Percentiles rank a stretch among this genome's conserved stretches.
Conservation (phyloP, 2,797 vertebrate genomes). For the Gymnoscopelus braueri region DNA sequence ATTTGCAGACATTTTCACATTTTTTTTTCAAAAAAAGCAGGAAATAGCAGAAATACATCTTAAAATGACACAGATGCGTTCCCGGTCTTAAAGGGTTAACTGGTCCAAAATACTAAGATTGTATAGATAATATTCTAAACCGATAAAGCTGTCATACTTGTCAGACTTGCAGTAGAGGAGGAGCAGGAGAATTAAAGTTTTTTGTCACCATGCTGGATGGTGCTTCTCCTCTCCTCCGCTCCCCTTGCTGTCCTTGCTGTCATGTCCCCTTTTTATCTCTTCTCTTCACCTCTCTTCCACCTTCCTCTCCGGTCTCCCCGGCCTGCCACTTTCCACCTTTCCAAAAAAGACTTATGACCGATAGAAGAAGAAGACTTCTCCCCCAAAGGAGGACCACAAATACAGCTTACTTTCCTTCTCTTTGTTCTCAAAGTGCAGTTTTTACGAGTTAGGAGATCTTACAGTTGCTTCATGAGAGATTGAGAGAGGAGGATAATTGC, state of each 20-base stretch:
- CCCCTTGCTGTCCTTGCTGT: not conserved
- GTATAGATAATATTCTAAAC: too few species aligned
- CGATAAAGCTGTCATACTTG: too few species aligned
- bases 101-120: too few species aligned
- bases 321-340: slow-evolving; percentile 50
- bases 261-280: not conserved
- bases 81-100: too few species aligned
- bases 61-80: too few species aligned
- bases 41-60: too few species aligned
- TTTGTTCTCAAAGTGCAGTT: slow-evolving; percentile 20
- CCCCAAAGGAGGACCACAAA: slow-evolving; percentile 23
- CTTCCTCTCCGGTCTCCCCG: not conserved
- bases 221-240: slow-evolving; percentile 11
- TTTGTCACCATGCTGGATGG: slow-evolving; percentile 36
- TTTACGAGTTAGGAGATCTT: slow-evolving; percentile 59
- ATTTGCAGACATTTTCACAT: too few species aligned
- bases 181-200: slow-evolving; percentile 13
- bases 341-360: slow-evolving; percentile 57
- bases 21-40: too few species aligned
- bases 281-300: not conserved
- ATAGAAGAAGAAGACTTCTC: slow-evolving; percentile 26
- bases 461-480: slow-evolving; percentile 49
- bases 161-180: too few species aligned
- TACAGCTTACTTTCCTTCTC: slow-evolving; percentile 28
- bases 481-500: slow-evolving; percentile 49